Evolutionary conservation across 2,888 invertebrate species (phyloP).

Genomic region (Drosophila acutilabella): DNA sequence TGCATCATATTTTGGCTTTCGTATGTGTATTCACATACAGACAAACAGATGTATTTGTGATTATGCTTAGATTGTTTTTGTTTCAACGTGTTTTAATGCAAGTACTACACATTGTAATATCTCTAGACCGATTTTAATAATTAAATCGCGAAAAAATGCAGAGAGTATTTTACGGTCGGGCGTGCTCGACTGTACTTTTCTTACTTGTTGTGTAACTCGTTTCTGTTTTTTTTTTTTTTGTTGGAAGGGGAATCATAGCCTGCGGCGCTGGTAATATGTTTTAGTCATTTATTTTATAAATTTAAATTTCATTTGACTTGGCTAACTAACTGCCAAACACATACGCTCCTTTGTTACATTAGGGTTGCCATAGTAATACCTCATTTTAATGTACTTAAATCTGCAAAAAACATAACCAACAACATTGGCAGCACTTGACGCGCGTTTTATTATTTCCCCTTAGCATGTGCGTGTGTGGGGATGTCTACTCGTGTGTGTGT

Average conservation of each 20-base stretch:
- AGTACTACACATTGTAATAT: no score
- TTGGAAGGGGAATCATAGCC: slow-evolving; percentile 36
- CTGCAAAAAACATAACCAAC: slow-evolving; percentile 12
- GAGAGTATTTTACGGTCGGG: no score
- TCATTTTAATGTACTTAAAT: slow-evolving; percentile 1
- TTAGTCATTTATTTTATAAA: slow-evolving; percentile 66
- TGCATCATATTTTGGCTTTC: no score
- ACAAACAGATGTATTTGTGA: no score
- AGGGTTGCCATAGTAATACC: slow-evolving; percentile 28
- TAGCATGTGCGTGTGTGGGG: slow-evolving; percentile 31
- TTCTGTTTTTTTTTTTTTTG: slow-evolving; percentile 30
- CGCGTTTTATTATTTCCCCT: slow-evolving; percentile 49
- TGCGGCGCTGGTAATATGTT: slow-evolving; percentile 45
- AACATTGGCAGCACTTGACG: slow-evolving; percentile 53
- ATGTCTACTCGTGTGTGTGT: not conserved
- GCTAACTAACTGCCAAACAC: slow-evolving; percentile 37
- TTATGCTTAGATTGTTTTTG: no score
- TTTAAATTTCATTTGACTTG: slow-evolving; percentile 67
- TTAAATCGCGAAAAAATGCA: no score
- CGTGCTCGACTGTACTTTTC: no score
- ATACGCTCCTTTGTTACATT: slow-evolving; percentile 37
- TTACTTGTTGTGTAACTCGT: not conserved
- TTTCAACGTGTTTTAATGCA: no score
- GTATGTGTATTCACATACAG: no score
- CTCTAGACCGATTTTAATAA: no score